Evolutionary conservation across 2,113 vertebrate species (phyloP).

Genomic region (Uria lomvia): DNA sequence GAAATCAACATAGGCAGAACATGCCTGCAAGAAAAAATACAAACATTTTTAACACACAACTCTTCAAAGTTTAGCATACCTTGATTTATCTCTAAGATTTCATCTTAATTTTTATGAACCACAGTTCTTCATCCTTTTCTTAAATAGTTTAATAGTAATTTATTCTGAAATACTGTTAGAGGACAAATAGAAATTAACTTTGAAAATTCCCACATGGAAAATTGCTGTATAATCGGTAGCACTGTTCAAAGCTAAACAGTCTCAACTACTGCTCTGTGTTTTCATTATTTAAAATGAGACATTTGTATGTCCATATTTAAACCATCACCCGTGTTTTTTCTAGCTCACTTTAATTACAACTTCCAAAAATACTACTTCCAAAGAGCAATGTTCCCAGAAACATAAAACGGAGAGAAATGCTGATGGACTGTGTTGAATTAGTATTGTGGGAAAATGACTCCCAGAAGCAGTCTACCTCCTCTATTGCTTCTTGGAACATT

Average conservation of each 20-base stretch:
- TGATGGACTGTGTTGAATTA: not conserved
- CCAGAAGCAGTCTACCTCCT: not conserved
- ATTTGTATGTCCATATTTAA: conserved; percentile 4
- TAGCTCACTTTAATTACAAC: conserved; percentile 37
- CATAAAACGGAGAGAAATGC: not conserved
- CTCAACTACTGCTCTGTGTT: not conserved
- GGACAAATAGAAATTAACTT: not conserved
- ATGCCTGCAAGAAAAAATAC: conserved; percentile 76
- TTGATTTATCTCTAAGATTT: not conserved
- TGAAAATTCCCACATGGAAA: not conserved
- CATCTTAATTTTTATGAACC: not conserved
- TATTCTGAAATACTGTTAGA: not conserved
- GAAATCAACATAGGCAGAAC: conserved; percentile 86
- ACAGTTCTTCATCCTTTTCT: not conserved
- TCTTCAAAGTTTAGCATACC: not conserved
- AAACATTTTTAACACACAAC: not conserved
- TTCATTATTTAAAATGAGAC: conserved; percentile 7
- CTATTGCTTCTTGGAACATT: not conserved
- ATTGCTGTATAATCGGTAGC: not conserved
- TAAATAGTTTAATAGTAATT: not conserved
- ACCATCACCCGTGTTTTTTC: not conserved
- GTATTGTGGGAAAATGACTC: not conserved
- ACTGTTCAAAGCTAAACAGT: not conserved
- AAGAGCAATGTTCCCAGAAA: conserved; percentile 30
- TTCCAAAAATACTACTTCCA: conserved; percentile 25